A percentile compares a stretch with the other conserved stretches of the same genome.
phyloP scores from a whole-genome alignment of 2,797 vertebrate genomes.

The Aplochiton taeniatus region DNA sequence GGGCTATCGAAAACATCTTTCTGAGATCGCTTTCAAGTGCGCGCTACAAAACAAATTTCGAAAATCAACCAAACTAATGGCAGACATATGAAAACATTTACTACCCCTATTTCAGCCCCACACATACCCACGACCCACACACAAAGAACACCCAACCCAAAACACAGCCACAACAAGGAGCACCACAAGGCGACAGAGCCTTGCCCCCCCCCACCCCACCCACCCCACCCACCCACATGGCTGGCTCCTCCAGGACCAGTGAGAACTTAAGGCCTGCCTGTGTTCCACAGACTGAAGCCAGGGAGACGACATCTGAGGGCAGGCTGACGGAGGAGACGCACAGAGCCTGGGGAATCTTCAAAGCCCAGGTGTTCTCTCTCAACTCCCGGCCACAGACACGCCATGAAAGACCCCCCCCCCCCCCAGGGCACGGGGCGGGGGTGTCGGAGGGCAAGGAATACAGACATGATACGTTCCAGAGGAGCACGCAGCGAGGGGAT shows the following conservation, averaged over 20 bases:
- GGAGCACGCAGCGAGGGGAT: too few relatives aligned
- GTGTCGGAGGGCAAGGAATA: not conserved
- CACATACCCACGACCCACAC: too few relatives aligned
- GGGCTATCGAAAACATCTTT: too few relatives aligned
- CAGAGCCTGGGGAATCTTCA: conserved; percentile 37
- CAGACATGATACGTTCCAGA: not conserved
- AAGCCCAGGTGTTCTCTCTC: conserved; percentile 53
- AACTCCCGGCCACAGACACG: conserved; percentile 20
- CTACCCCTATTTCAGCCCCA: too few relatives aligned
- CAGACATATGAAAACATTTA: too few relatives aligned
- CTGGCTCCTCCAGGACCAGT: conserved; percentile 7
- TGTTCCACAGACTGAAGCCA: conserved; percentile 3
- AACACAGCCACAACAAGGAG: not conserved
- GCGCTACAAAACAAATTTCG: too few relatives aligned
- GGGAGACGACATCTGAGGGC: not conserved
- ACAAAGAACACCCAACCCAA: not conserved
- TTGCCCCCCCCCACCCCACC: not conserved
- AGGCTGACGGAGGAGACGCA: conserved; percentile 8
- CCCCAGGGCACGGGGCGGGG: not conserved
- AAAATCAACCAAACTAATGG: too few relatives aligned
- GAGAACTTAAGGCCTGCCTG: not conserved
- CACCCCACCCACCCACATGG: too few relatives aligned
- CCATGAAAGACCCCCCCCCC: conserved; percentile 35
- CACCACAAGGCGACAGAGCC: not conserved
- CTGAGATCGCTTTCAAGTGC: too few relatives aligned